Evolutionary conservation across 2,113 vertebrate species (phyloP).

Genomic region (Alces alces): DNA sequence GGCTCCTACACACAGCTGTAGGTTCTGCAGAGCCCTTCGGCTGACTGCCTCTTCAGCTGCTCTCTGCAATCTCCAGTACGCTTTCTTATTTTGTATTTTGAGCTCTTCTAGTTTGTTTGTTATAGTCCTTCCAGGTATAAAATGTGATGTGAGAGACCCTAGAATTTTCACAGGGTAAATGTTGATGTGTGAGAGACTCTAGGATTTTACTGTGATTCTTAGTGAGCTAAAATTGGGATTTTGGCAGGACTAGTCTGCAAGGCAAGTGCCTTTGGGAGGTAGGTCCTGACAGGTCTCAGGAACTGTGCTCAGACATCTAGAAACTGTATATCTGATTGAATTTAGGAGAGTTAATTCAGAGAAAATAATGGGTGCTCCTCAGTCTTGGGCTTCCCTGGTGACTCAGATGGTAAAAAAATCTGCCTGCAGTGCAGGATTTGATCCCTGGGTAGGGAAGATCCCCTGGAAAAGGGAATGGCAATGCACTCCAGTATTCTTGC

Average conservation of each 20-base stretch:
- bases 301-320: not conserved
- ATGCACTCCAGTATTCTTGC: not conserved
- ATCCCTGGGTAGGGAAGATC: not conserved
- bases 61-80: not conserved
- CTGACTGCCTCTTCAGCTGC: accelerated
- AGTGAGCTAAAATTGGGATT: not conserved
- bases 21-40: too few relatives aligned
- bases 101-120: not conserved
- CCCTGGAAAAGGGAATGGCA: not conserved
- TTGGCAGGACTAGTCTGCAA: not conserved
- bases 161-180: not conserved
- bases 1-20: accelerated
- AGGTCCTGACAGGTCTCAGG: not conserved
- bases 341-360: not conserved
- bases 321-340: not conserved
- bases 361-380: not conserved
- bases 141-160: not conserved
- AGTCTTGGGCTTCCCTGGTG: not conserved
- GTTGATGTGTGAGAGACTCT: not conserved
- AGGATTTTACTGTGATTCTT: not conserved
- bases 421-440: not conserved
- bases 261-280: not conserved
- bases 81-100: not conserved
- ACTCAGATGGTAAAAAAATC: not conserved
- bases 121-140: not conserved